Conservation (phyloP, 2,888 invertebrate genomes). For the Agrotis segetum region DNA sequence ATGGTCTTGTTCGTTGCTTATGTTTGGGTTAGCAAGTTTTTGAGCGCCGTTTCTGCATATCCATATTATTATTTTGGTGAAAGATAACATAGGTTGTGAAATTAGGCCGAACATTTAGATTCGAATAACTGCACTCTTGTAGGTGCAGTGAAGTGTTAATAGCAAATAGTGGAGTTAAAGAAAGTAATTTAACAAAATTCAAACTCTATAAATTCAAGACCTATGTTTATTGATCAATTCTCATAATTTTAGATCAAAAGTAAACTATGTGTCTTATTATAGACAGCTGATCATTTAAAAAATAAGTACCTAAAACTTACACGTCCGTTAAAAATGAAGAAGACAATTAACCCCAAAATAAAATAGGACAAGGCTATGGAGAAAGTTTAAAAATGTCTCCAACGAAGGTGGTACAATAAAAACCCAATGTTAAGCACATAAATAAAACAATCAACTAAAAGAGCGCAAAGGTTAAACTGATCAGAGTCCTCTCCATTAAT, state of each 20-base stretch:
- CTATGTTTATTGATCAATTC: background rate
- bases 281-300: too few relatives aligned
- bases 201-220: background rate
- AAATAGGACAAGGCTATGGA: background rate
- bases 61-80: slow-evolving; percentile 20
- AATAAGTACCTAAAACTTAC: too few relatives aligned
- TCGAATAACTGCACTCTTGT: background rate
- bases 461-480: slow-evolving; percentile 51
- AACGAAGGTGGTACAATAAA: slow-evolving; percentile 15
- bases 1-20: slow-evolving; percentile 25
- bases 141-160: background rate
- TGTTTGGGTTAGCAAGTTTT: slow-evolving; percentile 36
- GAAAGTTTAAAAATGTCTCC: background rate
- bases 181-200: too few relatives aligned
- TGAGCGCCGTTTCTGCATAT: slow-evolving; percentile 21
- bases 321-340: too few relatives aligned
- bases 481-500: slow-evolving; percentile 70
- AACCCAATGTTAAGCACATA: slow-evolving; percentile 35
- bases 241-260: too few relatives aligned
- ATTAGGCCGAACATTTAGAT: background rate
- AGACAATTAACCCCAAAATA: background rate
- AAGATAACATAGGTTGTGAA: background rate
- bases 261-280: too few relatives aligned
- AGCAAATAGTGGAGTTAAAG: too few relatives aligned
- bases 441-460: slow-evolving; percentile 49